Base-by-base conservation (phyloP, 2,888 invertebrate species). In the Apodemia hepburni region DNA sequence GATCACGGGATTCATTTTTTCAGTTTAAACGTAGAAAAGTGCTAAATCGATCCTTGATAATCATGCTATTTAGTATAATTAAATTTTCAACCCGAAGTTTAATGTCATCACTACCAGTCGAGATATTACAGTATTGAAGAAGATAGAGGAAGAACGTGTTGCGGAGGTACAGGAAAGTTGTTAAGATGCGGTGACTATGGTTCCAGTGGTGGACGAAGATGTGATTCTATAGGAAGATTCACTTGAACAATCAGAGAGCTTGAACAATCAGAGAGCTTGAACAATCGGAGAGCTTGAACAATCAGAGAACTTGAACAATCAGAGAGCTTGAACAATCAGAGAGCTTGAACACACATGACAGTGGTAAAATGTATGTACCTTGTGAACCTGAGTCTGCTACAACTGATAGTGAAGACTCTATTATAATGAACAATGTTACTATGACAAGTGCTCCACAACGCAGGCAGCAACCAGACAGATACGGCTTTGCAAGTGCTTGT, bases 121-220 rank as follows among this genome's bases (percentile, higher is more conserved):
- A 65, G 69, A 71, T 69, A 68, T 70, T 7, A 61, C 64, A 47
- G 62, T 68, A 42, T 57, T 69, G 65, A 65, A 65, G 61, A 64
- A 61, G 22, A 58, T 58, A 35, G 57, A 65, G 58, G 61, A 64
- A 62, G 68, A 65, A 51, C 65, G 65, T 64, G 58, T 66, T 65
- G 38, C 68, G 59, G 63, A 65, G 65, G 66, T 66, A 58, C 64
- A 66, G 58, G 64, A 64, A 64, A 60, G 38, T 64, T 64, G 62
- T 62, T 64, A 59, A 62, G 62, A 63, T 54, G 57, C 66, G 27
- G 66, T 65, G 67, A 70, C 58, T 66, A 54, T 69, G 29, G 67
- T 61, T 73, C 65, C 71, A 71, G 70, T 69, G 68, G 70, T 66
- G 70, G 67, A 69, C 51, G 47, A 67, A 63, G 61, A 65, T 66